These are phyloP conservation scores for Epizoanthus fatuus DNA, from an alignment of 92 coral and sea anemone species.

Conservation along the genomic window DNA sequence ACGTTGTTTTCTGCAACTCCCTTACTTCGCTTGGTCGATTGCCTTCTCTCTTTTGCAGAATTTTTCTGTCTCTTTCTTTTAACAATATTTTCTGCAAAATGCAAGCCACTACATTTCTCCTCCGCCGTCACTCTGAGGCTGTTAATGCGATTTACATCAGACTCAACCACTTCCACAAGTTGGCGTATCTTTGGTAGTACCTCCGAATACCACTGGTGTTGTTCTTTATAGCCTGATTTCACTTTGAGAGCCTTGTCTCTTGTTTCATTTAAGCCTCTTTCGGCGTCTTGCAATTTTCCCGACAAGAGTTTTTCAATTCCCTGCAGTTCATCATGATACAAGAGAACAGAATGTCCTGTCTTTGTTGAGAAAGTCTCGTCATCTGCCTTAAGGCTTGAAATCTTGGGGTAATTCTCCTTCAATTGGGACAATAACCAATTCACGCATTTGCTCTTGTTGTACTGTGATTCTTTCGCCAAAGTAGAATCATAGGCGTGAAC, in stretches of 20 bases:
- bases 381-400: background rate
- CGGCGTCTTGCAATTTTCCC: background rate
- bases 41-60: slow-evolving; percentile 2
- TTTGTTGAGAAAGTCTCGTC: background rate
- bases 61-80: slow-evolving; percentile 5
- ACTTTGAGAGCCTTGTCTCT: slow-evolving; percentile 14
- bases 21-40: slow-evolving; percentile 3
- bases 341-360: background rate
- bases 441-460: background rate
- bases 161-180: background rate
- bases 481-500: background rate
- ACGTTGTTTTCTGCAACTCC: background rate
- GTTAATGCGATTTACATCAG: background rate
- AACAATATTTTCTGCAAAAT: slow-evolving; percentile 4
- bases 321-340: background rate
- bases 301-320: background rate
- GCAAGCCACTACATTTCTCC: background rate
- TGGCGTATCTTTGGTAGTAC: background rate
- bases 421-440: background rate
- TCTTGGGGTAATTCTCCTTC: background rate
- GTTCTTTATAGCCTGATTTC: background rate
- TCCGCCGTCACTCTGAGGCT: slow-evolving; percentile 4
- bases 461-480: background rate
- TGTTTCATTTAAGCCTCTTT: background rate
- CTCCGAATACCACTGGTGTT: slow-evolving; percentile 1